phyloP scores from a whole-genome alignment of 2,113 vertebrate species.

The Ramphastos sulfuratus region DNA sequence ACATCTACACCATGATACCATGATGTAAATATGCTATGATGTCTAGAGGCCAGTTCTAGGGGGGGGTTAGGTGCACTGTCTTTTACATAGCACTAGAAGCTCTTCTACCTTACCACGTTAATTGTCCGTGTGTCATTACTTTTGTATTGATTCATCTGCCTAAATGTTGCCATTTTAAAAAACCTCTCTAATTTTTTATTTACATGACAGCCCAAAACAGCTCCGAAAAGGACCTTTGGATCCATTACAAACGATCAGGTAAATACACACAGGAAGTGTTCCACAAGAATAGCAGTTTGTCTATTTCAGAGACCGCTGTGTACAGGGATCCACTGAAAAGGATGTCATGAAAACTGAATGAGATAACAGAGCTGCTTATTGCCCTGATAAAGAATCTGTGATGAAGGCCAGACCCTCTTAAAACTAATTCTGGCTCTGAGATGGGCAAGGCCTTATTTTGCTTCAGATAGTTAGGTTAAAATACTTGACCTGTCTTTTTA shows the following conservation, averaged over 20 bases:
- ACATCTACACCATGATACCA: too few species aligned
- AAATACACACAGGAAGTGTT: slow-evolving; percentile 29
- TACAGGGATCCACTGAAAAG: neutral
- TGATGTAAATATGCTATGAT: neutral
- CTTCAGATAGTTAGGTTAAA: neutral
- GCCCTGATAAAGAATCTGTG: neutral
- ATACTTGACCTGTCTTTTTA: neutral
- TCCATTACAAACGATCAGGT: slow-evolving; percentile 75
- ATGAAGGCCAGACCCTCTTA: neutral
- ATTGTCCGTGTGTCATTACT: neutral
- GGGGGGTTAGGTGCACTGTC: neutral
- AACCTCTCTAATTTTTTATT: slow-evolving; percentile 52
- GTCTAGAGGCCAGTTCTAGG: neutral
- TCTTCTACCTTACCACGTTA: neutral
- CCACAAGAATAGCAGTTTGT: neutral
- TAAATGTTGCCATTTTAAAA: neutral
- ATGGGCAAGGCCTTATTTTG: neutral
- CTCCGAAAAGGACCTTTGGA: slow-evolving; percentile 74
- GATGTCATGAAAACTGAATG: neutral
- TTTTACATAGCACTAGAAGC: neutral
- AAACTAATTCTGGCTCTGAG: neutral
- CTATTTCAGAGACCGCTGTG: neutral
- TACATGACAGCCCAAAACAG: slow-evolving; percentile 69
- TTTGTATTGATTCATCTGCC: neutral
- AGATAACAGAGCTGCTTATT: neutral